Evolutionary conservation across 23 tunicate species (phyloP).

Genomic region (Halocynthia aurantium): DNA sequence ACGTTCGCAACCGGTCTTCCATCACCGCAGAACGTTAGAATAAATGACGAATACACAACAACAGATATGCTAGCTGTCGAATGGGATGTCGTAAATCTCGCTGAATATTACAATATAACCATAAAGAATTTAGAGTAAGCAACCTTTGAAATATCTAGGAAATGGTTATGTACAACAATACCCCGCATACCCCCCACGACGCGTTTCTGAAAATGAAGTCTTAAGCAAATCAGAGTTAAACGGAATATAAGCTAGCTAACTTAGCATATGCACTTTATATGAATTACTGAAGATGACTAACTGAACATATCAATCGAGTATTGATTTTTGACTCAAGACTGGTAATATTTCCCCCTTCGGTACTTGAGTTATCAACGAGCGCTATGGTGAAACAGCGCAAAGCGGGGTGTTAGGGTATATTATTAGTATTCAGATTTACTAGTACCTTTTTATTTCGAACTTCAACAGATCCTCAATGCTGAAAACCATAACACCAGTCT

Average conservation of each 20-base stretch:
- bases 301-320: no score
- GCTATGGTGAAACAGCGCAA: no score
- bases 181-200: no score
- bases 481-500: neutral
- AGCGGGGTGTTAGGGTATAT: neutral
- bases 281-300: no score
- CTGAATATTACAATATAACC: constrained; percentile 17
- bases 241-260: no score
- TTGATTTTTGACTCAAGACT: no score
- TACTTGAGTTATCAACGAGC: no score
- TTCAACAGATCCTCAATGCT: neutral
- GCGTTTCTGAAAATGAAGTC: no score
- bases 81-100: constrained; percentile 17
- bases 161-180: no score
- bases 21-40: constrained; percentile 16
- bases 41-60: constrained; percentile 6
- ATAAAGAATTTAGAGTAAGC: constrained; percentile 13
- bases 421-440: neutral
- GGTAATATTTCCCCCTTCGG: no score
- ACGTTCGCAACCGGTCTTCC: constrained; percentile 23
- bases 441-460: neutral
- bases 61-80: constrained; percentile 8
- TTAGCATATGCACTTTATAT: no score
- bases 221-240: no score
- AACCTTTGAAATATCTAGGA: neutral